Evolutionary conservation across 2,888 invertebrate species (phyloP).

Genomic region (Conchocele bisecta): DNA sequence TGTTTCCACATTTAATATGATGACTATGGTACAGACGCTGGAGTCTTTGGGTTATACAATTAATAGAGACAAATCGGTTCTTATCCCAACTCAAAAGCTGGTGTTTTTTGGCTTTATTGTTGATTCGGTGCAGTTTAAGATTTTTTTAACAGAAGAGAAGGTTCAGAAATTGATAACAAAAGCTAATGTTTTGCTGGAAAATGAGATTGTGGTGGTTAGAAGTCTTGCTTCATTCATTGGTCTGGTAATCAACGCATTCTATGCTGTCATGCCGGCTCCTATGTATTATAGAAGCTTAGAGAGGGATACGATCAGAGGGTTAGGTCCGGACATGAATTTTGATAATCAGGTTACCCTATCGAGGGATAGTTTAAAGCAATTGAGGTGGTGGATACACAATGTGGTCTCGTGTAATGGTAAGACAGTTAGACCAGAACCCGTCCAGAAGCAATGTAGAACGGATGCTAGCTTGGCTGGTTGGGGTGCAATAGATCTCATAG

Average conservation of each 20-base stretch:
- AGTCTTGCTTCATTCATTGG: conserved; percentile 45
- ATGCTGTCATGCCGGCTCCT: conserved; percentile 43
- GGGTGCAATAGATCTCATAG: conserved; percentile 8
- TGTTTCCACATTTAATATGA: no score
- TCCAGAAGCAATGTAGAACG: conserved; percentile 13
- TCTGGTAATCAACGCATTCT: conserved; percentile 25
- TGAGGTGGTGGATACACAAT: conserved; percentile 27
- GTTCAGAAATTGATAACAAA: conserved; percentile 23
- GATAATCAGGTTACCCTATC: conserved; percentile 25
- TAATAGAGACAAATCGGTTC: conserved; percentile 39
- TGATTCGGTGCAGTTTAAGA: conserved; percentile 46
- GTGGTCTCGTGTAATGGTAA: conserved; percentile 30
- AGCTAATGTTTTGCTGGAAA: conserved; percentile 11
- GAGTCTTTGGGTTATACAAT: background rate
- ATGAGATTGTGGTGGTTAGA: conserved; percentile 13
- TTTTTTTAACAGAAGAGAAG: conserved; percentile 48
- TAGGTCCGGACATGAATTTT: conserved; percentile 13
- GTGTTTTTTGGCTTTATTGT: conserved; percentile 48
- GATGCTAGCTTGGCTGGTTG: conserved; percentile 32
- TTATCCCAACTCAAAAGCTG: conserved; percentile 31
- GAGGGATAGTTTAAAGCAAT: background rate
- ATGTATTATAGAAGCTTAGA: conserved; percentile 38
- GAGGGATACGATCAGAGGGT: background rate
- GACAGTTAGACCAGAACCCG: conserved; percentile 1
- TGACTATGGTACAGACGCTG: no score